Percentiles rank a stretch among this genome's conserved stretches.
phyloP scores from a whole-genome alignment of 2,113 vertebrate species.

The Pachycephala philippinensis region DNA sequence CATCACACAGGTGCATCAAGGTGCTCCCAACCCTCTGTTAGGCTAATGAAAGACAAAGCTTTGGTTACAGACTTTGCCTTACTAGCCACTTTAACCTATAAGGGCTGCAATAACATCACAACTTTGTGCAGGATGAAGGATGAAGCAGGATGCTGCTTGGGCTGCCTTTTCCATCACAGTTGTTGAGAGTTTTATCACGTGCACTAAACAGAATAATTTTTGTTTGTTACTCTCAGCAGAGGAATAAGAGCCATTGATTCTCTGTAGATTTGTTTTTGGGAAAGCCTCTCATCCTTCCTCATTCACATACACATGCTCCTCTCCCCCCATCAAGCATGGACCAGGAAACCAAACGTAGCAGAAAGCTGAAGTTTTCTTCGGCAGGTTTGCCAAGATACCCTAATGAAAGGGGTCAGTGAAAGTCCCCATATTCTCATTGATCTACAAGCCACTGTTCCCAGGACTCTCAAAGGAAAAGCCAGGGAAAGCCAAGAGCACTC shows the following conservation, averaged over 20 bases:
- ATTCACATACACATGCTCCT: fast-evolving
- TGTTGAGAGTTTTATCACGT: not conserved
- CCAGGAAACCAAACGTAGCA: not conserved
- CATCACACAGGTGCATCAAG: not conserved
- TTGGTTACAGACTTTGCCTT: not conserved
- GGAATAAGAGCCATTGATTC: not conserved
- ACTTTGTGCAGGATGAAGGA: not conserved
- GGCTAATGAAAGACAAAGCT: not conserved
- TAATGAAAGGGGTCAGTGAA: slow-evolving; percentile 25
- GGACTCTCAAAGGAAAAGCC: not conserved
- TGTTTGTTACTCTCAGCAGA: not conserved
- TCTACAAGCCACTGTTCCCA: not conserved
- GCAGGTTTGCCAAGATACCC: slow-evolving; percentile 39
- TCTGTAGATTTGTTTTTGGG: not conserved
- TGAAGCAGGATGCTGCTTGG: not conserved
- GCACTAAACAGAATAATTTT: not conserved
- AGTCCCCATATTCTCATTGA: slow-evolving; percentile 8
- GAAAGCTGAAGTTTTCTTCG: slow-evolving; percentile 16
- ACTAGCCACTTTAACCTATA: not conserved
- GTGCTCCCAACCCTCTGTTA: not conserved
- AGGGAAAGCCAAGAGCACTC: not conserved
- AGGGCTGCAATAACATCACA: not conserved
- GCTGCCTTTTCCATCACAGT: not conserved
- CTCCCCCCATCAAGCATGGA: fast-evolving
- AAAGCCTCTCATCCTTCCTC: not conserved